Evolutionary conservation across 2,888 invertebrate species (phyloP).

Genomic region (Mythimna impura): DNA sequence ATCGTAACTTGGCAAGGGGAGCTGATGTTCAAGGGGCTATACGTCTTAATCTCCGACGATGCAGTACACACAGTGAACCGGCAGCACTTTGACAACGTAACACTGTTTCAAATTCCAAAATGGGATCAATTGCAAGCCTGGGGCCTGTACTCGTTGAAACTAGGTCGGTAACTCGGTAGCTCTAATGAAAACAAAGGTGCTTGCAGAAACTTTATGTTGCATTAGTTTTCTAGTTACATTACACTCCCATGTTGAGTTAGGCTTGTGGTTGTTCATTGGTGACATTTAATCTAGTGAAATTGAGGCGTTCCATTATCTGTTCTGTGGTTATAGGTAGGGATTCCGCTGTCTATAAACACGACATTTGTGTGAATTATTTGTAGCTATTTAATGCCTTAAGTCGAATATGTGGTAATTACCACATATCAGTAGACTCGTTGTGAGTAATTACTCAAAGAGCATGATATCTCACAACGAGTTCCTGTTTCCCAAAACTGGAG

Average conservation of each 20-base stretch:
- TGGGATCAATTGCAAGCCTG: conserved; percentile 37
- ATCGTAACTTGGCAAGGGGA: no score
- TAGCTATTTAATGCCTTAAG: no score
- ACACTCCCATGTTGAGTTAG: conserved; percentile 18
- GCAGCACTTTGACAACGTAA: conserved; percentile 29
- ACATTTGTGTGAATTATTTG: no score
- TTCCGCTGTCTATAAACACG: no score
- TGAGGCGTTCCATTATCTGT: neutral
- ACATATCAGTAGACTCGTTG: no score
- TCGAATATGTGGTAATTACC: no score
- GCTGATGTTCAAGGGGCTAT: no score
- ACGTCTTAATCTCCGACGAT: conserved; percentile 11
- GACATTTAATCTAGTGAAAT: conserved; percentile 8
- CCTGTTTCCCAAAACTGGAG: neutral
- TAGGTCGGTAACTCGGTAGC: conserved; percentile 26
- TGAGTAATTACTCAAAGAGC: neutral
- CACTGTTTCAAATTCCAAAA: conserved; percentile 39
- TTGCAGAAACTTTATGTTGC: conserved; percentile 21
- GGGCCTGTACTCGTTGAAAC: conserved; percentile 19
- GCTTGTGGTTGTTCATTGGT: conserved; percentile 7
- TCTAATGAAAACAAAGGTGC: conserved; percentile 45
- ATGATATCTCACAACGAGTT: neutral
- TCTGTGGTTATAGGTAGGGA: neutral
- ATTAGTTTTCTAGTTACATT: conserved; percentile 32
- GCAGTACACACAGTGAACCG: conserved; percentile 3